These are phyloP conservation scores for Ptilonorhynchus violaceus DNA, from an alignment of 2,113 vertebrate genomes.

Conservation along the genomic window DNA sequence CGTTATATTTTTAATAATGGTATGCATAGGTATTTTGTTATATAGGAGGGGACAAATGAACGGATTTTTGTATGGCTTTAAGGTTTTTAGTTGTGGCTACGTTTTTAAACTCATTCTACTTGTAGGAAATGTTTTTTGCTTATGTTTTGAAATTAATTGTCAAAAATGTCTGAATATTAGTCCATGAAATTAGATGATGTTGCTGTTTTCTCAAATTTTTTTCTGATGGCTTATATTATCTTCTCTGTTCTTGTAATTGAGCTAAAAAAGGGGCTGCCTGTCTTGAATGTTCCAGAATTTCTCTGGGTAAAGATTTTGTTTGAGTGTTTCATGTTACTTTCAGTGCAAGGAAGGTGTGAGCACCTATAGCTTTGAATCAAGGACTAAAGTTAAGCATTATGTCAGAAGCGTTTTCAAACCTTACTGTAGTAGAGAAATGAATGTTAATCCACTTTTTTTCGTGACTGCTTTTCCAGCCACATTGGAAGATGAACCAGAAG, in stretches of 20 bases:
- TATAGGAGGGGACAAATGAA: not conserved
- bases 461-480: constrained; percentile 58
- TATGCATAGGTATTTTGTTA: not conserved
- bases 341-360: not conserved
- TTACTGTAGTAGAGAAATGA: not conserved
- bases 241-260: not conserved
- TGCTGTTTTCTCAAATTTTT: not conserved
- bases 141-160: not conserved
- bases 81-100: not conserved
- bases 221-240: not conserved
- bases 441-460: not conserved
- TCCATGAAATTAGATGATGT: not conserved
- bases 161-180: not conserved
- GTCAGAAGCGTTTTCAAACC: not conserved
- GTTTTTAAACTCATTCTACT: not conserved
- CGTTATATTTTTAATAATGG: not conserved
- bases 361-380: not conserved
- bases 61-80: not conserved
- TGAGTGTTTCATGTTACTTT: not conserved
- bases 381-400: not conserved
- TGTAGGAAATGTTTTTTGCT: not conserved
- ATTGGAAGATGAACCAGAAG: constrained; percentile 86
- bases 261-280: not conserved
- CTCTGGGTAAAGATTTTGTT: not conserved
- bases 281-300: not conserved